Base-by-base conservation (phyloP, 2,888 invertebrate species). In the Loripinus fragilis region DNA sequence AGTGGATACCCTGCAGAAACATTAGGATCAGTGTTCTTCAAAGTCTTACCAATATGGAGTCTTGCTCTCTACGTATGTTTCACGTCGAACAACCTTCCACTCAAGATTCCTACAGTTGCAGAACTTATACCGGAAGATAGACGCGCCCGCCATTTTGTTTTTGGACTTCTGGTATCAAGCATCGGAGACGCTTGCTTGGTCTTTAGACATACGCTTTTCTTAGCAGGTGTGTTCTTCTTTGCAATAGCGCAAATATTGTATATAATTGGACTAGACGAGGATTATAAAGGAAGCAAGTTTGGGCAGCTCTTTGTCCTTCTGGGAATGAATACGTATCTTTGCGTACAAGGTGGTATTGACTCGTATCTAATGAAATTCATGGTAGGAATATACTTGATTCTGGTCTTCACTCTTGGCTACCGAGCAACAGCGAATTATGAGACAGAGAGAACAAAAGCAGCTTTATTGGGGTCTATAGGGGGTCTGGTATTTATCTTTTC, bases 131-230 rank as follows among this genome's bases (percentile, higher is more conserved):
- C 81, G 42, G 65, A 76, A 38, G 80, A 84, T 23, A 65, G 83
- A 28, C 79, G 83, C 45, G 74, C 76, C 23, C 65, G 77, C 30
- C 70, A 82, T 52, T 70, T 85, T n/a, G 70, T 85, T 55, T 55
- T 85, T 10, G 90, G 86, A 1, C 78, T 91, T 25, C 28, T 89
- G 25, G 66, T 85, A 20, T 91, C 91, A 0, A 78, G 84, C 50
- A 20, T 90, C 0, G 91, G 91, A 1, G 91, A 91, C 76, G 82
- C 85, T 10, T 87, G 85, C 73, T 73, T 91, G 23, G 87, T 90
- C 23, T 87, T 88, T 78, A 78, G 88, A 42, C 55, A 83, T 5
- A 48, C 80, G 10, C 80, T 89, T 5, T 90, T 90, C 66, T 81
- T 89, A 48, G 87, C 86, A 0, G 91, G 91, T 10, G 76, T 88